Base-by-base conservation (phyloP, 23 tunicate genomes). In the Diplosoma virens region DNA sequence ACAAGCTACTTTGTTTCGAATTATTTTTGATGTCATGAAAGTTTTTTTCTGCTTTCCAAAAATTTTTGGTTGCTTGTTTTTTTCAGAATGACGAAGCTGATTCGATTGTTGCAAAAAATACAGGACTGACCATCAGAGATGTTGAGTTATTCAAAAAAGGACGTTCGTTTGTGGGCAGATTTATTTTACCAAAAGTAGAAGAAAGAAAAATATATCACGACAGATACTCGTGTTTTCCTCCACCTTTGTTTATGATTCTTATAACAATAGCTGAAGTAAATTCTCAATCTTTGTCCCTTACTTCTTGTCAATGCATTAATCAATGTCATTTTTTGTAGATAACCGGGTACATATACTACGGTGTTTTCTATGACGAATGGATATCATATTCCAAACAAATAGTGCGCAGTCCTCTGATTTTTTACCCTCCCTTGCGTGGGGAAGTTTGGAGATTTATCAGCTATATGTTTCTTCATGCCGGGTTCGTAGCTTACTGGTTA, bases 391-490 rank as follows among this genome's bases (percentile, higher is more conserved):
- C 88, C 28, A 73, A 54, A 0, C 81, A 69, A 41, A 21, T 89
- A 21, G 28, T 86, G 23, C 27, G 81, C 61, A 86, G 87, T 53
- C 98, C 98, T 1, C 77, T 93, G 14, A 86, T 93, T 37, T 93
- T 93, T 67, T 69, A 83, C 58, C 98, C 98, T 0, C 30, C 22
- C 7, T 47, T 67, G 31, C 66, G 93, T 52, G 47, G 86, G 17
- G 90, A 95, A 69, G 90, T 69, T 31, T 95, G 99, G 99, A 59
- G 95, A 59, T 88, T 95, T 65, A 36, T 88, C 25, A 83, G 95
- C 21, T 95, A 95, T 81, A 90, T 88, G 95, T 75, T 95, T 27
- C 69, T 95, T 30, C 99, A 95, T 67, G 95, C 99, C 17, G 99
- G 99, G 97, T 90, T 46, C 27, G 94, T 55, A 41, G 9, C 11